A percentile compares a stretch with the other conserved stretches of the same genome.
Conservation (phyloP, 1,140 invertebrate species). For the Marisa cornuarietis region DNA sequence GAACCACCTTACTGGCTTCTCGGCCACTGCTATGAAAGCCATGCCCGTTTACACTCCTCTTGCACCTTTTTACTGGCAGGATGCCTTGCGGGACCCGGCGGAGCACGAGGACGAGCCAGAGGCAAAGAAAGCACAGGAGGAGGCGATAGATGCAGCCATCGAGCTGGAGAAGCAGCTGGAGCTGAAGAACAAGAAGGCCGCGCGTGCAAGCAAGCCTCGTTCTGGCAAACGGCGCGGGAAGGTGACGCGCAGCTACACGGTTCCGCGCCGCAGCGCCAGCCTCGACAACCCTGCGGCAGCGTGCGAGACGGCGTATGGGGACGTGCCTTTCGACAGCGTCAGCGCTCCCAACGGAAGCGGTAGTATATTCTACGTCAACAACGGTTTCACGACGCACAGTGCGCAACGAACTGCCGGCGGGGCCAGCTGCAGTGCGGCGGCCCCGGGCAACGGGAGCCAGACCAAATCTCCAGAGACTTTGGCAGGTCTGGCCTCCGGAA, state of each 20-base stretch:
- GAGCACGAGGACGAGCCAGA: constrained; percentile 32
- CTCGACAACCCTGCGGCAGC: constrained; percentile 20
- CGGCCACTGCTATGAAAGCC: too few species aligned
- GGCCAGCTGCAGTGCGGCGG: neutral
- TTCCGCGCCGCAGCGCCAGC: constrained; percentile 22
- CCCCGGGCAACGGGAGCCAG: neutral
- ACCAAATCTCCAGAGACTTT: constrained; percentile 9
- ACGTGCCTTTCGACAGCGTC: neutral
- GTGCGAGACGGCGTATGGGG: constrained; percentile 8
- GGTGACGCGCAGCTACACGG: constrained; percentile 30
- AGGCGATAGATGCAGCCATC: constrained; percentile 30
- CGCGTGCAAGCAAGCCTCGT: neutral
- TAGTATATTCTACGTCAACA: constrained; percentile 39
- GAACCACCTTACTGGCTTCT: too few species aligned
- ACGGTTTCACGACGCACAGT: constrained; percentile 28
- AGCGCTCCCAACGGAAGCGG: constrained; percentile 17
- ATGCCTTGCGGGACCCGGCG: constrained; percentile 18
- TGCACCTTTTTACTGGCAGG: neutral
- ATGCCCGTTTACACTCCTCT: too few species aligned
- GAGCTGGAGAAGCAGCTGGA: constrained; percentile 29
- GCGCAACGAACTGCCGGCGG: neutral
- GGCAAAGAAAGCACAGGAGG: constrained; percentile 36
- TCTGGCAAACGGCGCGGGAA: constrained; percentile 11
- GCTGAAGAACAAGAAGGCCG: constrained; percentile 20
- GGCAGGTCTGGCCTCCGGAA: constrained; percentile 4